Base-by-base conservation (phyloP, 2,888 invertebrate genomes). In the Dendrolimus pini region DNA sequence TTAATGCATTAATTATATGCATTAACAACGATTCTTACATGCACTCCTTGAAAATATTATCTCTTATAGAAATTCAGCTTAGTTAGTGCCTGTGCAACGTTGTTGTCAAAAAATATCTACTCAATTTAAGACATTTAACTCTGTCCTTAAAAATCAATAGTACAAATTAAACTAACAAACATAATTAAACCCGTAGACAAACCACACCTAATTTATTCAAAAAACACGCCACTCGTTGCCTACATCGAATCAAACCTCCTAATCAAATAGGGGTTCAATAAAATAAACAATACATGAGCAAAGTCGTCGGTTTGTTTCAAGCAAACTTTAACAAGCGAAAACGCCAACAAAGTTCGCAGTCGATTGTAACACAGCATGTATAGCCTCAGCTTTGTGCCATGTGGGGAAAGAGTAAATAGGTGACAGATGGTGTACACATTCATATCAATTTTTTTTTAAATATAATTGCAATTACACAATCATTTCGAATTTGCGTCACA, bases 351-450 rank as follows among this genome's bases (percentile, higher is more conserved):
- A 73, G 71, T 72, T 71, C 41, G 54, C 58, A 66, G 62, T 72
- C 71, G 47, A 47, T 47, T 47, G 47, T 47, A 47, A 12, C 47
- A 47, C 2, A 3, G 47, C 47, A 9, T 47, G 47, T 47, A 47
- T 61, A 72, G 75, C 47, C 81, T 78, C 62, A 72, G 75, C 47
- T 81, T 78, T 66, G 69, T 57, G 1, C 9, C 47, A 0, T 30
- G 30, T 30, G 47, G 9, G 9, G 7, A 54, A 54, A 30, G 54
- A 54, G 12, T 30, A 30, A 18, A 12, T 54, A 30, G 7, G 41
- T 54, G 18, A 54, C 54, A 54, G 14, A 30, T 9, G 47, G 47
- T 47, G 12, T 30, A 30, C 6, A 30, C 30, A 30, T 30, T 30
- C 30, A 6, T 30, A 30, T 30, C 6, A n/a, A n/a, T n/a, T n/a